These are phyloP conservation scores for Drosophila meridionalis DNA, from an alignment of 2,888 invertebrate species.

Conservation along the genomic window DNA sequence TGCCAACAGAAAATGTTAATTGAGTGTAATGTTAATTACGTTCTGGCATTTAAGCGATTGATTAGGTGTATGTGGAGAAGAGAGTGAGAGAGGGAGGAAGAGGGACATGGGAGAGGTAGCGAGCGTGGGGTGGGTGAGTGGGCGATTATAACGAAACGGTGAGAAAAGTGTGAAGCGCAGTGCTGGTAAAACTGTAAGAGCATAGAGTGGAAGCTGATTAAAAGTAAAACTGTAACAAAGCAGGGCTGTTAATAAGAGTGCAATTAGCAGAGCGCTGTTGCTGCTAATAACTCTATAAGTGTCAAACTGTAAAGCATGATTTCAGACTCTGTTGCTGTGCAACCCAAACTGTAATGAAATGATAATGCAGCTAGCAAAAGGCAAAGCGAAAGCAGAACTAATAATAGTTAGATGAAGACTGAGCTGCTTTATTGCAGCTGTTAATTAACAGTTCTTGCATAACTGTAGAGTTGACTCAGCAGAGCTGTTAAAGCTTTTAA, in stretches of 20 bases:
- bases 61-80: slow-evolving; percentile 32
- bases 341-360: neutral
- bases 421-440: neutral
- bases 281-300: neutral
- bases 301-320: neutral
- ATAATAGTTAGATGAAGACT: neutral
- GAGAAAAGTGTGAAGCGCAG: slow-evolving; percentile 21
- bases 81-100: neutral
- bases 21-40: slow-evolving; percentile 79
- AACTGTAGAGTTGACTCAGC: neutral
- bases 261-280: neutral
- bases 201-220: neutral
- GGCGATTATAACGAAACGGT: slow-evolving; percentile 7
- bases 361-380: neutral
- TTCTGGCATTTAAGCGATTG: slow-evolving; percentile 65
- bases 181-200: slow-evolving; percentile 24
- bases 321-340: neutral
- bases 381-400: neutral
- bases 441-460: neutral
- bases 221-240: neutral
- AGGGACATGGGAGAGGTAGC: neutral
- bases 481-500: neutral
- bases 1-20: slow-evolving; percentile 75
- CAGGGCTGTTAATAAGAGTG: neutral
- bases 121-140: neutral